Conservation (phyloP, 2,113 vertebrate genomes). For the Salvelinus alpinus region DNA sequence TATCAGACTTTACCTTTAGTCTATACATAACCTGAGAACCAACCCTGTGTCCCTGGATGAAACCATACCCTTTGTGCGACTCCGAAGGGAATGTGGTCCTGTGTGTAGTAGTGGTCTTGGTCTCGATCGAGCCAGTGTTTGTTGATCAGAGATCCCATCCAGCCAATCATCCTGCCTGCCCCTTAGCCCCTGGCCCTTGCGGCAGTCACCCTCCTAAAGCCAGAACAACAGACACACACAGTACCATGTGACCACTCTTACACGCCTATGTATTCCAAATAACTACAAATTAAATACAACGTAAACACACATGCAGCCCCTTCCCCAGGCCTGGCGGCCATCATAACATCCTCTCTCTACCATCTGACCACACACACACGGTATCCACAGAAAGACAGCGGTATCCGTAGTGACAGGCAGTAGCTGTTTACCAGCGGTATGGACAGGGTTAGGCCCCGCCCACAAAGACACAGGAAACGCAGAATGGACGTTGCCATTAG, state of each 20-base stretch:
- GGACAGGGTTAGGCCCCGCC: not conserved
- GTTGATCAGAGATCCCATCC: slow-evolving; percentile 63
- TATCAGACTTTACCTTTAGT: too few species aligned
- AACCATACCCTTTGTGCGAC: too few species aligned
- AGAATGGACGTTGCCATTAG: not conserved
- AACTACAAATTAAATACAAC: not conserved
- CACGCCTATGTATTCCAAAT: too few species aligned
- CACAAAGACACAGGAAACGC: not conserved
- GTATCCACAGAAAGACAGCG: not conserved
- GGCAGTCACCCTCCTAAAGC: not conserved
- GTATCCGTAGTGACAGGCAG: not conserved
- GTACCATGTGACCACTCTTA: not conserved
- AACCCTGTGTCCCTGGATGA: too few species aligned
- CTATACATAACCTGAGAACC: too few species aligned
- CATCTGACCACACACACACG: not conserved
- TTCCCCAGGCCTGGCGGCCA: too few species aligned
- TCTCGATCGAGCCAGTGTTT: slow-evolving; percentile 49
- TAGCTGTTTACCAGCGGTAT: not conserved
- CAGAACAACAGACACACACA: not conserved
- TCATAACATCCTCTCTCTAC: not conserved
- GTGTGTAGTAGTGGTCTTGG: not conserved
- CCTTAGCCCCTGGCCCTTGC: not conserved
- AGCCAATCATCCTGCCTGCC: slow-evolving; percentile 60
- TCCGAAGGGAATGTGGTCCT: slow-evolving; percentile 22
- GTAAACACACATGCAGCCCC: not conserved